Evolutionary conservation across 2,797 vertebrate genomes (phyloP).

Genomic region (Phaenicophaeus curvirostris): DNA sequence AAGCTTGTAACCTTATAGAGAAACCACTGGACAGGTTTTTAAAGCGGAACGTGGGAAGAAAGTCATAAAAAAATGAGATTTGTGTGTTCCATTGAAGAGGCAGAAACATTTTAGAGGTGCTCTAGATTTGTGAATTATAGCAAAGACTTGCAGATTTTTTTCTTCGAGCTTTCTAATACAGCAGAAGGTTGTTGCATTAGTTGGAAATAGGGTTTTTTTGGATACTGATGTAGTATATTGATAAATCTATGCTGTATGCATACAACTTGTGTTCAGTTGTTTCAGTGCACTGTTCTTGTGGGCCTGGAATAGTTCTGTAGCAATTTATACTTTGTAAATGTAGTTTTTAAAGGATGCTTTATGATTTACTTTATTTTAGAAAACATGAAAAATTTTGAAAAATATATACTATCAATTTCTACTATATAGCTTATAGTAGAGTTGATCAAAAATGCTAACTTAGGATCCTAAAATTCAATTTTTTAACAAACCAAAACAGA

Average conservation of each 20-base stretch:
- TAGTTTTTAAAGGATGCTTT: not conserved
- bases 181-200: not conserved
- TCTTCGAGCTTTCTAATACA: not conserved
- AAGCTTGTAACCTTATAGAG: not conserved
- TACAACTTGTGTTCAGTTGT: not conserved
- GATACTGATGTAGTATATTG: not conserved
- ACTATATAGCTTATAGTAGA: not conserved
- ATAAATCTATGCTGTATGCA: not conserved
- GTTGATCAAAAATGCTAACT: constrained; percentile 10
- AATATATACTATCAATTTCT: not conserved
- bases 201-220: not conserved
- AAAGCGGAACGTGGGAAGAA: not conserved
- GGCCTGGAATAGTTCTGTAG: not conserved
- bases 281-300: not conserved
- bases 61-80: not conserved
- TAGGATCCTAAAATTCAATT: constrained; percentile 14
- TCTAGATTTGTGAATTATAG: not conserved
- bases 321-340: not conserved
- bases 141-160: not conserved
- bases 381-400: not conserved
- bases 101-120: not conserved
- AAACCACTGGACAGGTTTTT: not conserved
- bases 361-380: not conserved
- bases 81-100: not conserved
- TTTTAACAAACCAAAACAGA: constrained; percentile 16